Conservation (phyloP, 2,888 invertebrate genomes). For the Brachyopa scutellaris region DNA sequence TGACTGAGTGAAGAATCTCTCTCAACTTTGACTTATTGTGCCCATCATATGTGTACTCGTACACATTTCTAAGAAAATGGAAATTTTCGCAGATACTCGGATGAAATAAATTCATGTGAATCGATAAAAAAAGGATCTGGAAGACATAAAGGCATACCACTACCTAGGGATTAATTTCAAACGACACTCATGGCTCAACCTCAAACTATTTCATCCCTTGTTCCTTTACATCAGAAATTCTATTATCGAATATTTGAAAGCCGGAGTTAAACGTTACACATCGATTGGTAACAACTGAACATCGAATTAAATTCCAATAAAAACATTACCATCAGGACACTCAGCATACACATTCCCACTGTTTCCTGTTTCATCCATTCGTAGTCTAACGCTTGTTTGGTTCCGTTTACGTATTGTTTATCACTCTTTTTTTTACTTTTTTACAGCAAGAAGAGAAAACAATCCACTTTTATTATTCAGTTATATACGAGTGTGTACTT, state of each 20-base stretch:
- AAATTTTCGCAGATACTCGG: too few species aligned
- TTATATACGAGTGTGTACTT: not conserved
- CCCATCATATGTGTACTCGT: too few species aligned
- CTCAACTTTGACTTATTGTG: too few species aligned
- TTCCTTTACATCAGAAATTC: conserved; percentile 32
- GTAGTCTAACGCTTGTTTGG: not conserved
- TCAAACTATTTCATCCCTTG: conserved; percentile 6
- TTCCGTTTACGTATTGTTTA: conserved; percentile 41
- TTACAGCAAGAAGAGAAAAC: not conserved
- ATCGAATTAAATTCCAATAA: conserved; percentile 67
- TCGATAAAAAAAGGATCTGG: too few species aligned
- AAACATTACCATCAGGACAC: conserved; percentile 34
- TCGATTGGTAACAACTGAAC: conserved; percentile 46
- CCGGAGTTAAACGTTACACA: too few species aligned
- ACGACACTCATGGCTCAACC: not conserved
- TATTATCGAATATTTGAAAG: not conserved
- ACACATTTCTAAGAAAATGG: too few species aligned
- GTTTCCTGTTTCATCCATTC: conserved; percentile 1
- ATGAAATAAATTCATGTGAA: too few species aligned
- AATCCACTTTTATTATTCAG: conserved; percentile 2
- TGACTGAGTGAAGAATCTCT: too few species aligned
- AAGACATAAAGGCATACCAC: too few species aligned
- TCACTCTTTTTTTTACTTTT: conserved; percentile 28
- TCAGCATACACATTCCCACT: not conserved
- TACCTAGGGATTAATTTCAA: too few species aligned